Evolutionary conservation across 2,888 invertebrate species (phyloP).

Genomic region (Busseola fusca): DNA sequence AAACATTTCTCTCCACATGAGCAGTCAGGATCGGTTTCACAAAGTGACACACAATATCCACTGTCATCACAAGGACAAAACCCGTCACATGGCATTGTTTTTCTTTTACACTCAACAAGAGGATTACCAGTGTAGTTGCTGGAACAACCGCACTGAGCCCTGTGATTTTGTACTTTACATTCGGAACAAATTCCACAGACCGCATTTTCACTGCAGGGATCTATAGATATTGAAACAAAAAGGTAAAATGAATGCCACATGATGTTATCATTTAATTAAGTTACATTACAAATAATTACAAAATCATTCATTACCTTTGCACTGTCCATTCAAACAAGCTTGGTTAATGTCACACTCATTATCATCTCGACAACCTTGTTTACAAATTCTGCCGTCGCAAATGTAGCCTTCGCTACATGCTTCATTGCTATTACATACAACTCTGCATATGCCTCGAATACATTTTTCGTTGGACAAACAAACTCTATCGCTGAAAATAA

Average conservation of each 20-base stretch:
- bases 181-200: constrained; percentile 95
- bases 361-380: constrained; percentile 96
- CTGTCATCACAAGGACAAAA: constrained; percentile 94
- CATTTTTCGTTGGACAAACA: constrained; percentile 96
- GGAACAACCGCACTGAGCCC: constrained; percentile 95
- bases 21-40: constrained; percentile 91
- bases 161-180: constrained; percentile 95
- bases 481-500: constrained; percentile 91
- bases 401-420: constrained; percentile 95
- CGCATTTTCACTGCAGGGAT: constrained; percentile 93
- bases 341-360: constrained; percentile 92
- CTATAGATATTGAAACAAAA: constrained; percentile 76
- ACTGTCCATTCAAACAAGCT: constrained; percentile 95
- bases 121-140: constrained; percentile 95
- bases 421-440: constrained; percentile 95
- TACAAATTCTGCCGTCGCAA: constrained; percentile 95
- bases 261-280: neutral
- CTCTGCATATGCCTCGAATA: constrained; percentile 94
- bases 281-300: constrained; percentile 9
- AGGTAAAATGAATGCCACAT: neutral
- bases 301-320: constrained; percentile 89
- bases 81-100: constrained; percentile 92
- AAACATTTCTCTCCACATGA: constrained; percentile 94
- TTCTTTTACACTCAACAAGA: constrained; percentile 92
- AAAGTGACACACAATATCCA: constrained; percentile 93